These are phyloP conservation scores for Caranx melampygus DNA, from an alignment of 2,113 vertebrate genomes.

Conservation along the genomic window DNA sequence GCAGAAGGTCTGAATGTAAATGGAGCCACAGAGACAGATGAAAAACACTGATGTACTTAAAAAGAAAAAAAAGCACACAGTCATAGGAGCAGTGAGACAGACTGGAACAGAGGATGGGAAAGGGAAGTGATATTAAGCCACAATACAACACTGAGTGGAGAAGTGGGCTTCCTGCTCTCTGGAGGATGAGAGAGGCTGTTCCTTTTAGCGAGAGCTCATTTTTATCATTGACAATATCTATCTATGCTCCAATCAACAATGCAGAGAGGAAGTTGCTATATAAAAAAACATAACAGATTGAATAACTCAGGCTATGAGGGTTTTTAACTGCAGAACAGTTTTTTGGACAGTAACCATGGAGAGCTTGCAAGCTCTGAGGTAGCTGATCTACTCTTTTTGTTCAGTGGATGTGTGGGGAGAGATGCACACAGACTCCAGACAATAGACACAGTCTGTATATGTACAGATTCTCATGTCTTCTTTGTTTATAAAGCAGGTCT, in stretches of 20 bases:
- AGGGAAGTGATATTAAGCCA: background rate
- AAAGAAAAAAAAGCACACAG: background rate
- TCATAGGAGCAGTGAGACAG: background rate
- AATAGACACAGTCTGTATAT: too few relatives aligned
- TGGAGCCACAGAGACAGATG: background rate
- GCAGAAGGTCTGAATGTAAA: background rate
- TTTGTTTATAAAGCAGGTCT: too few relatives aligned
- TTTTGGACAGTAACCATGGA: background rate
- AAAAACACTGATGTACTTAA: background rate
- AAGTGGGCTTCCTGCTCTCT: background rate
- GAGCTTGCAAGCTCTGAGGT: background rate
- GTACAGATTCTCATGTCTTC: too few relatives aligned
- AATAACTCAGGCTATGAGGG: background rate
- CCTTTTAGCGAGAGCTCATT: background rate
- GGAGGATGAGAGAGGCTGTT: background rate
- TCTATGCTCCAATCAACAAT: too few relatives aligned
- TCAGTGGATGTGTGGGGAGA: too few relatives aligned
- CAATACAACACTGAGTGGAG: background rate
- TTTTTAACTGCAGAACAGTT: background rate
- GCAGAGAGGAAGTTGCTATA: too few relatives aligned
- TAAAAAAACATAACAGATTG: background rate
- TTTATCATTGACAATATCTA: background rate
- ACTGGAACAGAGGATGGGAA: background rate
- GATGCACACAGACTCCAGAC: too few relatives aligned
- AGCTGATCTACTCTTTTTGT: too few relatives aligned